A percentile compares a stretch with the other conserved stretches of the same genome.
These are phyloP conservation scores for Scolopax bukidnonensis DNA, from an alignment of 2,797 vertebrate genomes.

Conservation along the genomic window DNA sequence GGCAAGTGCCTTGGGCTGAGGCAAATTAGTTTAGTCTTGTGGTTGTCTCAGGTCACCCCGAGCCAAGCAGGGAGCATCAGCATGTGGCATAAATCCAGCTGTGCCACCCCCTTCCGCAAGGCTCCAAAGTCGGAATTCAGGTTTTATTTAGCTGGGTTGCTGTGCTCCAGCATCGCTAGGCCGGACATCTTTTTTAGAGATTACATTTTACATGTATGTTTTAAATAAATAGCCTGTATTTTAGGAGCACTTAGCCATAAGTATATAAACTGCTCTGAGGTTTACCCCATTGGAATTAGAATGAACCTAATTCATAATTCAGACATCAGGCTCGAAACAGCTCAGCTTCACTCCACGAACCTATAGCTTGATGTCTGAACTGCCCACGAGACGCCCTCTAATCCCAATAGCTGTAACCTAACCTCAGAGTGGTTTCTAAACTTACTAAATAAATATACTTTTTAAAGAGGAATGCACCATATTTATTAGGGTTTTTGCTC, in stretches of 20 bases:
- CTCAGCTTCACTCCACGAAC: conserved; percentile 17
- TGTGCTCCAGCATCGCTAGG: not conserved
- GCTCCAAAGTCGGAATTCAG: not conserved
- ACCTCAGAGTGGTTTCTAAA: conserved; percentile 70
- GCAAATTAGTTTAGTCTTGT: not conserved
- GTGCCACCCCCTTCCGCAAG: not conserved
- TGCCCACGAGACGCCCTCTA: conserved; percentile 63
- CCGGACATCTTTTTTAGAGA: conserved; percentile 48
- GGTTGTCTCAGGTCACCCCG: not conserved
- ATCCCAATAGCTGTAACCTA: conserved; percentile 71
- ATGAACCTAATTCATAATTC: conserved; percentile 73
- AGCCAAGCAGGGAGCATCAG: not conserved
- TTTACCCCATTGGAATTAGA: conserved; percentile 74
- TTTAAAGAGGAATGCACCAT: conserved; percentile 60
- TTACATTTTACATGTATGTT: conserved; percentile 66
- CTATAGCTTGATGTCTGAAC: conserved; percentile 60
- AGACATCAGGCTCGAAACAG: conserved; percentile 57
- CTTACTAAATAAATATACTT: conserved; percentile 68
- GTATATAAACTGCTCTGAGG: conserved; percentile 58
- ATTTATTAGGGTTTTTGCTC: conserved; percentile 56
- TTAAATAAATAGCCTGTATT: conserved; percentile 74
- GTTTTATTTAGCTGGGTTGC: not conserved
- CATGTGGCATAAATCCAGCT: not conserved
- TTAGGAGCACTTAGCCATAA: conserved; percentile 73
- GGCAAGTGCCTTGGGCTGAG: not conserved